A percentile compares a stretch with the other conserved stretches of the same genome.
These are phyloP conservation scores for Probosciger aterrimus DNA, from an alignment of 2,113 vertebrate genomes.

Conservation along the genomic window DNA sequence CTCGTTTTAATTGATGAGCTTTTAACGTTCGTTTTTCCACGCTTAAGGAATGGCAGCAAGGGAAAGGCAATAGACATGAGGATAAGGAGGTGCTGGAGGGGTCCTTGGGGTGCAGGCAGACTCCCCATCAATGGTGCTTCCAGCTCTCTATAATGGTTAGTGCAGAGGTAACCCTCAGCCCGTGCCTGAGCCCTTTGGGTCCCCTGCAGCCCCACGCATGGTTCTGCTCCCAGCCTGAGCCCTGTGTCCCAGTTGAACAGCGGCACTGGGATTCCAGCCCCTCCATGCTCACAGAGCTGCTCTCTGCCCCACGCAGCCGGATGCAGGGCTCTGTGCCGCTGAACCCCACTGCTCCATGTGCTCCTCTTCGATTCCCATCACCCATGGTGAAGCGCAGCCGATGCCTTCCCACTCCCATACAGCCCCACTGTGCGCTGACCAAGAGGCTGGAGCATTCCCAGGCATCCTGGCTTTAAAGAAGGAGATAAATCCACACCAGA, in stretches of 20 bases:
- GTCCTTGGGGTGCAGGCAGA: neutral
- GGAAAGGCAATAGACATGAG: accelerated
- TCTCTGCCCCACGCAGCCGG: neutral
- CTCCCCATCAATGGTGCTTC: neutral
- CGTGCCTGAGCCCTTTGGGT: neutral
- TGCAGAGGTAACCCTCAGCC: neutral
- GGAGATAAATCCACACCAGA: neutral
- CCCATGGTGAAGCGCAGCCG: accelerated
- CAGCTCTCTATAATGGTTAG: neutral
- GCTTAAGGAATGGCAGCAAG: neutral
- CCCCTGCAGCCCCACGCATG: neutral
- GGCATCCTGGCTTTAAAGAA: neutral
- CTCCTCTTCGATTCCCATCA: accelerated
- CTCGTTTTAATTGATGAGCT: neutral
- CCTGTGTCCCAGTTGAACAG: neutral
- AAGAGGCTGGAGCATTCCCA: neutral
- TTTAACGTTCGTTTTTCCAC: neutral
- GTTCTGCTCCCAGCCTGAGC: neutral
- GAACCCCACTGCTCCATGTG: neutral
- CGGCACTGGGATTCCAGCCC: neutral
- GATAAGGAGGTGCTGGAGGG: neutral
- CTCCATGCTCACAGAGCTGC: accelerated
- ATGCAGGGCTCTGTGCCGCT: neutral
- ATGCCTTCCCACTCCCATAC: neutral
- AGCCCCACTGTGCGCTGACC: accelerated